Evolutionary conservation across 2,113 vertebrate genomes (phyloP).

Genomic region (Pseudonaja textilis): DNA sequence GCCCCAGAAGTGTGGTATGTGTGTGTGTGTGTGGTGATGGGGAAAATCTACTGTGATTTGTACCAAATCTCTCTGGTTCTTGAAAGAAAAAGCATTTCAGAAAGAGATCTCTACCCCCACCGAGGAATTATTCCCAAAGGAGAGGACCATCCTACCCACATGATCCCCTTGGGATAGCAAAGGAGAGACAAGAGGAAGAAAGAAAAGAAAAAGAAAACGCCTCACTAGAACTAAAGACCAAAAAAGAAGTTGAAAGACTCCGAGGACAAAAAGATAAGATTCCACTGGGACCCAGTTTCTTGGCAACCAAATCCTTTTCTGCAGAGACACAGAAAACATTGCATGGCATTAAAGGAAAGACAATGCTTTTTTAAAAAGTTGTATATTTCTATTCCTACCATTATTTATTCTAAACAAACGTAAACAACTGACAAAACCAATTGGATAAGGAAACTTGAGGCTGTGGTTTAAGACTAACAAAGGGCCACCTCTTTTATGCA

Average conservation of each 20-base stretch:
- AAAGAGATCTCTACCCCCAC: background rate
- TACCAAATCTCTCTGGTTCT: background rate
- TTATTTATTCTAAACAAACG: background rate
- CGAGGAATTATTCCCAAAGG: background rate
- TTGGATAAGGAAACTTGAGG: background rate
- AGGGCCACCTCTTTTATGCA: background rate
- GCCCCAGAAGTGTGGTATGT: background rate
- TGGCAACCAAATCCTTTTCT: slow-evolving; percentile 13
- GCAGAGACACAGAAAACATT: background rate
- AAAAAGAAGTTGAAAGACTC: background rate
- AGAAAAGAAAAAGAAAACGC: background rate
- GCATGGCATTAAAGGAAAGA: background rate
- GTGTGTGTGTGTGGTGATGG: too few relatives aligned
- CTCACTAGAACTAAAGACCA: background rate
- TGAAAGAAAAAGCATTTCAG: background rate
- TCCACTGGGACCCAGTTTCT: background rate
- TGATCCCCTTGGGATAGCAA: background rate
- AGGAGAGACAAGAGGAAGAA: background rate
- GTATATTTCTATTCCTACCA: background rate
- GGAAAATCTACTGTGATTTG: background rate
- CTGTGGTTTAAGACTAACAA: background rate
- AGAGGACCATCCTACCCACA: background rate
- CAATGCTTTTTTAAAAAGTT: background rate
- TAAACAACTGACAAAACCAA: background rate
- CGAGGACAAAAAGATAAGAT: background rate